phyloP scores from a whole-genome alignment of 1,140 invertebrate genomes.

The Aporrectodea caliginosa region DNA sequence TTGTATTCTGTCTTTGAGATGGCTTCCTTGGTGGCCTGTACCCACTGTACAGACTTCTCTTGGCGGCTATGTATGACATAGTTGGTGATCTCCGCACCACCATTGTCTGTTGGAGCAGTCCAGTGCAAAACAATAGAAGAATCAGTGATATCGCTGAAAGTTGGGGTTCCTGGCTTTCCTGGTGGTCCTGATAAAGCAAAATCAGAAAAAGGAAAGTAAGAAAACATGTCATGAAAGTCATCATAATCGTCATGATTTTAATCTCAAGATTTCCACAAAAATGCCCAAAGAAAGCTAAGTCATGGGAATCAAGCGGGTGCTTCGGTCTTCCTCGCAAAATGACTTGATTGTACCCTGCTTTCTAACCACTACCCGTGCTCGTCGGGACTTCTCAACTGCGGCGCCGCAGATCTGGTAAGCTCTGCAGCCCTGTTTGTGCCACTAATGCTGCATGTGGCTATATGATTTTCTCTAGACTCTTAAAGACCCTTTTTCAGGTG shows the following conservation, averaged over 20 bases:
- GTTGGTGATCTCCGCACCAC: constrained; percentile 47
- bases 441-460: no score
- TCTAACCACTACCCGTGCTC: neutral
- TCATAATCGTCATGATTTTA: neutral
- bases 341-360: neutral
- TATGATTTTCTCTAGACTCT: no score
- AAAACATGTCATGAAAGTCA: neutral
- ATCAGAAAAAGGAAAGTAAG: neutral
- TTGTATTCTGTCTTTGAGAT: constrained; percentile 43
- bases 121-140: constrained; percentile 83
- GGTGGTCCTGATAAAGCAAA: constrained; percentile 31
- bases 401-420: no score
- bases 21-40: constrained; percentile 61
- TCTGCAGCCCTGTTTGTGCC: no score
- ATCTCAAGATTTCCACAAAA: neutral
- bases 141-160: constrained; percentile 84
- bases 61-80: constrained; percentile 95
- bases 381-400: no score
- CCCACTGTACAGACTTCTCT: constrained; percentile 62
- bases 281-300: neutral
- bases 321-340: neutral
- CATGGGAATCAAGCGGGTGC: neutral
- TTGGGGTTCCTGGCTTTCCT: constrained; percentile 64
- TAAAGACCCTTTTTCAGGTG: no score
- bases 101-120: constrained; percentile 84